Conservation (phyloP, 2,797 vertebrate genomes). For the Otolemur crassicaudatus region DNA sequence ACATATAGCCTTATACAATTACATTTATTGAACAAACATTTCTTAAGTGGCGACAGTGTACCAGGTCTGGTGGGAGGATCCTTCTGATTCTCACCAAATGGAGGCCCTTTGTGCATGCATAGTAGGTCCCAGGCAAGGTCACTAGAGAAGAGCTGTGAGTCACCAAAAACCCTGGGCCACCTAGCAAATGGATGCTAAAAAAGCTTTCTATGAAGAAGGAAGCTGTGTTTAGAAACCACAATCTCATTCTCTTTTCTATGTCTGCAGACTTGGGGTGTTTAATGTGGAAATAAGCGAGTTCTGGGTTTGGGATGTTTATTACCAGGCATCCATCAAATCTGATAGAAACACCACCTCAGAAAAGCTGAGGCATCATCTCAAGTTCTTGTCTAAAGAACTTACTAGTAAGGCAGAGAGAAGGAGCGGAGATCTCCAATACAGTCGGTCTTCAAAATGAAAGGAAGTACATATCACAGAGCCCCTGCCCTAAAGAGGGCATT, state of each 20-base stretch:
- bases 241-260: not conserved
- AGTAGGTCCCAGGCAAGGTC: not conserved
- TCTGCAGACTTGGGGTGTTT: not conserved
- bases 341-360: not conserved
- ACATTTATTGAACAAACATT: not conserved
- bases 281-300: not conserved
- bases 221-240: not conserved
- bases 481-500: not conserved
- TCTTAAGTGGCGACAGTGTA: not conserved
- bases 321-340: not conserved
- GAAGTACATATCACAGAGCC: not conserved
- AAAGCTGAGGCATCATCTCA: not conserved
- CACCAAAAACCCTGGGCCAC: not conserved
- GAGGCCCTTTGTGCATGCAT: not conserved
- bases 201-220: not conserved
- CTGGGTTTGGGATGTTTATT: not conserved
- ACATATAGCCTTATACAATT: not conserved
- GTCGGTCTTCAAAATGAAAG: not conserved
- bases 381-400: not conserved
- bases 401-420: not conserved
- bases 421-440: not conserved
- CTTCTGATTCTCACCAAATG: not conserved
- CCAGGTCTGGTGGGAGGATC: not conserved
- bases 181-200: not conserved
- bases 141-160: not conserved